Conservation (phyloP, 2,113 vertebrate species). For the Turnix velox region DNA sequence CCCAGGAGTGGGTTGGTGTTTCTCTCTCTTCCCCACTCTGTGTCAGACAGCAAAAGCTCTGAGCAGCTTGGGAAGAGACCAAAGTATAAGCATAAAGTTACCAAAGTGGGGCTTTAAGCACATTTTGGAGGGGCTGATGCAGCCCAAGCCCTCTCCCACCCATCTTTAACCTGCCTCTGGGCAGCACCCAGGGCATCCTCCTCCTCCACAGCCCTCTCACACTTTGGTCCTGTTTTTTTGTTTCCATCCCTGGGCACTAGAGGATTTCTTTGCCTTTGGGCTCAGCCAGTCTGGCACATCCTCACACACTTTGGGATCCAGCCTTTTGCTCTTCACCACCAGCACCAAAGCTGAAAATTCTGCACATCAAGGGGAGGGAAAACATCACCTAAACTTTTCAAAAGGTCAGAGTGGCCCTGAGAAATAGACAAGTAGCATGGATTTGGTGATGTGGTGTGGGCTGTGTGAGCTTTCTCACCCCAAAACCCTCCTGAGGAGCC, state of each 20-base stretch:
- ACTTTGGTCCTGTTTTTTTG: neutral
- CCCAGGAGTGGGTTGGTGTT: neutral
- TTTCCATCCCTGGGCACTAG: neutral
- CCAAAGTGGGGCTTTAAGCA: neutral
- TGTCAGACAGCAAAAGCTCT: neutral
- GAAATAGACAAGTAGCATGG: neutral
- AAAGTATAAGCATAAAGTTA: neutral
- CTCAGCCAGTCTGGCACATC: neutral
- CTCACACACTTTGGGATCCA: neutral
- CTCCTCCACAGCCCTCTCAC: neutral
- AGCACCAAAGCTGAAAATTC: neutral
- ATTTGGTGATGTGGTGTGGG: neutral
- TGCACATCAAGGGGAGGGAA: rapidly evolving
- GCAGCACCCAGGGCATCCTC: neutral
- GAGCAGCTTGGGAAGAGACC: neutral
- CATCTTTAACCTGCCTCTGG: neutral
- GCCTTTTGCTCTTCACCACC: neutral
- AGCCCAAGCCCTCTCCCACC: neutral
- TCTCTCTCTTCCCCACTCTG: neutral
- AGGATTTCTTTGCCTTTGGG: neutral
- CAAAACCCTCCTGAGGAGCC: neutral
- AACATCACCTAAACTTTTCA: neutral
- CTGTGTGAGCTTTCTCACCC: neutral
- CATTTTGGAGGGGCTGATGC: neutral
- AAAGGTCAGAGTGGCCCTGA: neutral